Evolutionary conservation across 2,797 vertebrate species (phyloP).

Genomic region (Chlorospingus flavigularis): DNA sequence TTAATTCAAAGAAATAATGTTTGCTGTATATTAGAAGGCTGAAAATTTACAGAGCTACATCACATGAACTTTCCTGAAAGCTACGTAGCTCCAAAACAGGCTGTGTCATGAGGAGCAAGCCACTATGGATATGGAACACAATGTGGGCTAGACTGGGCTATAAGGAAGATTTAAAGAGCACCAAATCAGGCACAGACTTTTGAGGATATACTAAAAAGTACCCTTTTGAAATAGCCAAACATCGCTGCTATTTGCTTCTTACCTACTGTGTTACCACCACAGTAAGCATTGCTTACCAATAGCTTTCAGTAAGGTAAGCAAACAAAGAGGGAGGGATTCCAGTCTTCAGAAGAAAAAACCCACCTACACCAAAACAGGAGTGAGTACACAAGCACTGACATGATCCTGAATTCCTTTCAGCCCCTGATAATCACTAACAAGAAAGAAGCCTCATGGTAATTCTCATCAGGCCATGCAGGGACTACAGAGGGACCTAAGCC

Average conservation of each 20-base stretch:
- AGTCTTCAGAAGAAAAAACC: not conserved
- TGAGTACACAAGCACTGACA: not conserved
- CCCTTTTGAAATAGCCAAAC: not conserved
- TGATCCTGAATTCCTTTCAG: not conserved
- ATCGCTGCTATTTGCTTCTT: not conserved
- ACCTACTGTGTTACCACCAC: not conserved
- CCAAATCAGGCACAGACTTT: not conserved
- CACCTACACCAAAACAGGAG: not conserved
- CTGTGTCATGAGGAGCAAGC: not conserved
- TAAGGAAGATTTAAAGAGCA: not conserved
- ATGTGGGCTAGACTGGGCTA: not conserved
- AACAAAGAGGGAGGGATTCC: not conserved
- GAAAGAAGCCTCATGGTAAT: not conserved
- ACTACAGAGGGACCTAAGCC: not conserved
- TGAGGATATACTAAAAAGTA: not conserved
- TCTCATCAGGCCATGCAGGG: not conserved
- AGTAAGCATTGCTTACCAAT: not conserved
- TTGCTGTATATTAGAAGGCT: not conserved
- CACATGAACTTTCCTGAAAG: not conserved
- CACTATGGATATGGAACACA: not conserved
- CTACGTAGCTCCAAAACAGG: not conserved
- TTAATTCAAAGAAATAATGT: not conserved
- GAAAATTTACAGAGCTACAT: not conserved
- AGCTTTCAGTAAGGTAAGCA: not conserved
- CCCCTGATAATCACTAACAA: not conserved